A percentile compares a stretch with the other conserved stretches of the same genome.
Evolutionary conservation across 2,797 vertebrate species (phyloP).

Genomic region (Microhierax caerulescens): DNA sequence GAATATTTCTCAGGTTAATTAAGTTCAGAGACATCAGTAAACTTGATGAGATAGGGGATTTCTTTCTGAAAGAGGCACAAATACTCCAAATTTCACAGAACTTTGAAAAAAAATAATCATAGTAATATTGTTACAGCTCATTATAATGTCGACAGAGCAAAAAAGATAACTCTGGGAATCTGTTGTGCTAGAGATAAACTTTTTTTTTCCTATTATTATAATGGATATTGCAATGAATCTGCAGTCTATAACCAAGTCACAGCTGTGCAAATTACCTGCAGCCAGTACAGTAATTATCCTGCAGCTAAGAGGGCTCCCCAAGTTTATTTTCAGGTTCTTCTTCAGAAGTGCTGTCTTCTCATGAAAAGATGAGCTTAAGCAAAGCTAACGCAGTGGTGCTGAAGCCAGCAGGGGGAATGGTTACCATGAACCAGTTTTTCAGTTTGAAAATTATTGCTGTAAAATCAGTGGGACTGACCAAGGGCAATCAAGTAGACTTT

Average conservation of each 20-base stretch:
- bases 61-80: not conserved
- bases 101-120: accelerated
- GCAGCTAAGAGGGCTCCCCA: not conserved
- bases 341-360: not conserved
- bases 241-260: not conserved
- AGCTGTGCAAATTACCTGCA: not conserved
- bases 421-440: not conserved
- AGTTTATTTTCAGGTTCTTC: not conserved
- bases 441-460: not conserved
- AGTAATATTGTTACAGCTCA: not conserved
- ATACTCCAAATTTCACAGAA: not conserved
- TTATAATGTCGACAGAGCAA: not conserved
- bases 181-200: not conserved
- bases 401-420: not conserved
- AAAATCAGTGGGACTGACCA: not conserved
- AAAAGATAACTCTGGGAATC: not conserved
- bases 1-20: not conserved
- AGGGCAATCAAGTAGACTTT: not conserved
- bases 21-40: not conserved
- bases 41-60: not conserved
- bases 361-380: not conserved
- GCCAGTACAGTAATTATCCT: not conserved
- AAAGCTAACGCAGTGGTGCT: accelerated
- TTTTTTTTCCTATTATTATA: not conserved
- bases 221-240: not conserved